Percentiles rank a stretch among this genome's conserved stretches.
Conservation (phyloP, 2,888 invertebrate genomes). For the Drosophila stalkeri region DNA sequence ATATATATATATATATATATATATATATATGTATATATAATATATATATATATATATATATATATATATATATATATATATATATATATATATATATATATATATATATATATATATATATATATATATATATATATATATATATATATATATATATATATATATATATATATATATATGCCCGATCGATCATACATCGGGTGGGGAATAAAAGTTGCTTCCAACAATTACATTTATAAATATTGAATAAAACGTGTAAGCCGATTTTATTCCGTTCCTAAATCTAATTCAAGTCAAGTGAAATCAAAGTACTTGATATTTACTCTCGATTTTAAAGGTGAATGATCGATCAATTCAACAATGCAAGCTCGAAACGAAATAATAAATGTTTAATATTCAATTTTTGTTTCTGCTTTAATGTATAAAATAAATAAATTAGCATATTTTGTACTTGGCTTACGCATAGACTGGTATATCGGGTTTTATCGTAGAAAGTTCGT, state of each 20-base stretch:
- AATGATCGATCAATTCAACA: constrained; percentile 10
- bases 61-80: no score
- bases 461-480: constrained; percentile 47
- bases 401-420: neutral
- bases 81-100: neutral
- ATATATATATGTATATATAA: neutral
- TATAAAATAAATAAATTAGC: constrained; percentile 30
- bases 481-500: constrained; percentile 50
- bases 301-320: neutral
- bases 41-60: neutral
- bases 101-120: neutral
- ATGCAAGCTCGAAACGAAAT: constrained; percentile 10
- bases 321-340: constrained; percentile 32
- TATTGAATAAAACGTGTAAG: neutral
- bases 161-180: neutral
- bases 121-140: neutral
- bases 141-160: no score
- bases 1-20: neutral
- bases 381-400: constrained; percentile 28
- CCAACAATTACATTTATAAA: neutral
- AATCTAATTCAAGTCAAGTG: neutral
- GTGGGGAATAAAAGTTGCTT: constrained; percentile 19
- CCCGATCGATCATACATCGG: constrained; percentile 1
- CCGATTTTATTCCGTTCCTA: neutral
- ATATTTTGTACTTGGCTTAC: constrained; percentile 24